A percentile compares a stretch with the other conserved stretches of the same genome.
phyloP scores from a whole-genome alignment of 2,113 vertebrate genomes.

The Halcyon senegalensis region DNA sequence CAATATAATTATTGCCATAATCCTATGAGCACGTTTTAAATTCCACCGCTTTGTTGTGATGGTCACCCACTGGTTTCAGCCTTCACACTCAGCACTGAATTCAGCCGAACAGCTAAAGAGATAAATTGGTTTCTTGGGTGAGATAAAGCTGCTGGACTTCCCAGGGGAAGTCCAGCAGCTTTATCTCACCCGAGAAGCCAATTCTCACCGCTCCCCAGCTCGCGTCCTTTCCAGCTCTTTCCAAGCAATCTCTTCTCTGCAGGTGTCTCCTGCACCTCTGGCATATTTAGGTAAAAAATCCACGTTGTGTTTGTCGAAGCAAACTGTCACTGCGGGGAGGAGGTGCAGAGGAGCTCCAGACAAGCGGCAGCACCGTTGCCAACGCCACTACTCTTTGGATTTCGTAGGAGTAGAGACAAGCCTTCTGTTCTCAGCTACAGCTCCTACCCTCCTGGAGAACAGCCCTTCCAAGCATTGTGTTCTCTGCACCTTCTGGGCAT shows the following conservation, averaged over 20 bases:
- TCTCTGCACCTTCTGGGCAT: constrained; percentile 37
- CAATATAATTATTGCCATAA: too few relatives aligned
- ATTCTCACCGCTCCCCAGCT: not conserved
- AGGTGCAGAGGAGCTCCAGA: not conserved
- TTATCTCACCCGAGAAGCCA: not conserved
- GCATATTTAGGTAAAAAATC: not conserved
- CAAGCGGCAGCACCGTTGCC: not conserved
- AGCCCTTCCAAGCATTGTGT: not conserved
- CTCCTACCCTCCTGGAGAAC: not conserved
- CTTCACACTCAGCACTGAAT: not conserved
- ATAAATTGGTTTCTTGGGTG: too few relatives aligned
- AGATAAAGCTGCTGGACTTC: too few relatives aligned
- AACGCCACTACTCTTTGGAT: not conserved
- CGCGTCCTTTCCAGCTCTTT: not conserved
- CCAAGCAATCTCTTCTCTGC: not conserved
- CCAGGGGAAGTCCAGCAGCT: not conserved
- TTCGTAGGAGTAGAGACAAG: not conserved
- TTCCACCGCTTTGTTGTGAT: not conserved
- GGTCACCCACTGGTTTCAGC: not conserved
- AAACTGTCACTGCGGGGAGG: not conserved
- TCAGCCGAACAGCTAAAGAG: not conserved
- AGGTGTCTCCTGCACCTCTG: not conserved
- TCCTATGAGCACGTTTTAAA: not conserved
- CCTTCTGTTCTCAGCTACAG: constrained; percentile 1
- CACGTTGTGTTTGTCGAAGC: not conserved